Conservation (phyloP, 2,888 invertebrate genomes). For the Clitarchus hookeri region DNA sequence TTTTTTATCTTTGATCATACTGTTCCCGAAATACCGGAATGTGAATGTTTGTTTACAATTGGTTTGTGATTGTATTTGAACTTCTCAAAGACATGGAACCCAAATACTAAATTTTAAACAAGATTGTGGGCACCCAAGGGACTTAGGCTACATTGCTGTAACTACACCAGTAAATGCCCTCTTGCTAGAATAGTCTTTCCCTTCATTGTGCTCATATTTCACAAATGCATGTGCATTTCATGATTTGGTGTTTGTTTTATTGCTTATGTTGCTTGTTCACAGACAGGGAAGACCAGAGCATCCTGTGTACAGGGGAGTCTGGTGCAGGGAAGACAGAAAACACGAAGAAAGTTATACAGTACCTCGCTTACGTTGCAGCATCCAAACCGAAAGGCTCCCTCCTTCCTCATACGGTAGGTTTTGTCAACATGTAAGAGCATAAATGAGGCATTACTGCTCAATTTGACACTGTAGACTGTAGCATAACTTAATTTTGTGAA, state of each 20-base stretch:
- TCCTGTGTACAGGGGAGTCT: slow-evolving; percentile 99
- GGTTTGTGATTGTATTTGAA: too few relatives aligned
- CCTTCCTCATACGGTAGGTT: slow-evolving; percentile 52
- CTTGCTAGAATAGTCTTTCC: too few relatives aligned
- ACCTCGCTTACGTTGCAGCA: slow-evolving; percentile 98
- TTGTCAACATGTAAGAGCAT: background rate
- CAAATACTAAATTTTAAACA: too few relatives aligned
- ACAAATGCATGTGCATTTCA: too few relatives aligned
- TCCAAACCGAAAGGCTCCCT: slow-evolving; percentile 85
- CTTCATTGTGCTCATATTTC: too few relatives aligned
- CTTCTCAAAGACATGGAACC: too few relatives aligned
- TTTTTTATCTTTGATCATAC: too few relatives aligned
- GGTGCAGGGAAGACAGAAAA: slow-evolving; percentile 99
- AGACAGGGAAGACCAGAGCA: slow-evolving; percentile 99
- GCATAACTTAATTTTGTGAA: background rate
- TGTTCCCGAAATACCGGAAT: too few relatives aligned
- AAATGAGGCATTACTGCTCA: background rate
- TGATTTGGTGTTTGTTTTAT: background rate
- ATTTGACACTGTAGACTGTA: background rate
- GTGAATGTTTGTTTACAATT: too few relatives aligned
- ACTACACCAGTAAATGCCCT: too few relatives aligned
- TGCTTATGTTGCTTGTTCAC: slow-evolving; percentile 40
- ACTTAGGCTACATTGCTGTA: too few relatives aligned
- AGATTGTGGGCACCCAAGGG: too few relatives aligned
- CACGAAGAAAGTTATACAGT: slow-evolving; percentile 99